Base-by-base conservation (phyloP, 1,140 invertebrate genomes). In the Ceratosolen fusciceps region DNA sequence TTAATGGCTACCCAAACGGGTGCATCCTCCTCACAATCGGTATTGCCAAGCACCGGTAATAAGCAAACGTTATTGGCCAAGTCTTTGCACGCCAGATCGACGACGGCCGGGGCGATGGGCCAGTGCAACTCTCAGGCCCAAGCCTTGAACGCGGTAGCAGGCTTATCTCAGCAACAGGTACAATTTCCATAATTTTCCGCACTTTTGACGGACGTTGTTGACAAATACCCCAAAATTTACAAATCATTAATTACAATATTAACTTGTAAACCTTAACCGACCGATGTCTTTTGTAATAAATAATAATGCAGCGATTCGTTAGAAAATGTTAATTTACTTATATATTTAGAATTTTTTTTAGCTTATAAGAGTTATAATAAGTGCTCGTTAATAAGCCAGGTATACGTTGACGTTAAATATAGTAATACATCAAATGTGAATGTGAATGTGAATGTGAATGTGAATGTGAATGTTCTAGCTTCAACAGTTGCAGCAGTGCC, bases 51-150 rank as follows among this genome's bases (percentile, higher is more conserved):
- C 87, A 86, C 86, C 85, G 86, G 85, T 80, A 90, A 89, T 77
- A 90, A 90, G 85, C 89, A 90, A 85, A 89, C 89, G 58, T 83
- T 90, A 80, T 85, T 90, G 79, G 87, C 89, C 75, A 90, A 90
- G 85, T 88, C 89, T 65, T 85, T 90, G 81, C 87, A 90, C 73
- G 85, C 87, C 62, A 88, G 88, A 83, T 83, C 87, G 80, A 79
- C 83, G 72, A 87, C 87, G 84, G 83, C 86, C 80, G 79, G 83
- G 80, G 85, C 85, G 79, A 87, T 87, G 77, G 86, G 86, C 78
- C 89, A 89, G 39, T 87, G 87, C 70, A 90, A 86, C 83, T 84
- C 86, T 14, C 89, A 90, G 81, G 86, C 86, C 56, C 88, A 89
- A 81, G 84, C 85, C 81, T 85, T 89, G 21, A 77, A 81, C 49